Percentiles rank a stretch among this genome's conserved stretches.
phyloP scores from a whole-genome alignment of 2,797 vertebrate species.

The Mus spretus region DNA sequence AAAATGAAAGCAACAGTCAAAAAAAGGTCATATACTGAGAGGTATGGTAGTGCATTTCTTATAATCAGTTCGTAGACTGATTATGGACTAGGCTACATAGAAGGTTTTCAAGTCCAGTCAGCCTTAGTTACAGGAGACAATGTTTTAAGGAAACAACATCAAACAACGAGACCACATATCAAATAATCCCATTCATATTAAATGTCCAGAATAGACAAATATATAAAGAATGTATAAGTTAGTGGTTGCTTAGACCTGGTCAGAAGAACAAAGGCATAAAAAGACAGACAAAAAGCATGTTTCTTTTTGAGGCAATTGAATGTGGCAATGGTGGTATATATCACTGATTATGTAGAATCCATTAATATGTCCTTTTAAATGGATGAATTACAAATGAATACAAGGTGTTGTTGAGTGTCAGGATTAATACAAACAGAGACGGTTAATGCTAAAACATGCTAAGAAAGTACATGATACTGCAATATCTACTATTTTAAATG shows the following conservation, averaged over 20 bases:
- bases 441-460: constrained; percentile 28
- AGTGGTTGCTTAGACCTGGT: constrained; percentile 12
- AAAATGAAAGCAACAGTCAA: constrained; percentile 49
- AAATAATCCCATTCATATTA: constrained; percentile 48
- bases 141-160: background rate
- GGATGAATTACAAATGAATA: constrained; percentile 29
- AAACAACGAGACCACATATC: background rate
- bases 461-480: background rate
- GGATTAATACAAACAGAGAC: background rate
- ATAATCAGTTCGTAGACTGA: background rate
- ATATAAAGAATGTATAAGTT: background rate
- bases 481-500: constrained; percentile 57
- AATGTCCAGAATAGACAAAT: background rate
- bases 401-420: background rate
- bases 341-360: constrained; percentile 47
- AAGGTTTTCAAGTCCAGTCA: background rate
- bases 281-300: constrained; percentile 10
- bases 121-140: constrained; percentile 1
- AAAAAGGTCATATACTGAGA: background rate
- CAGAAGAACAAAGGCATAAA: background rate
- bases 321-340: background rate
- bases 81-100: background rate
- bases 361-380: background rate
- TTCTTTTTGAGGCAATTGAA: constrained; percentile 39
- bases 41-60: background rate